Evolutionary conservation across 2,888 invertebrate species (phyloP).

Genomic region (Bugula neritina): DNA sequence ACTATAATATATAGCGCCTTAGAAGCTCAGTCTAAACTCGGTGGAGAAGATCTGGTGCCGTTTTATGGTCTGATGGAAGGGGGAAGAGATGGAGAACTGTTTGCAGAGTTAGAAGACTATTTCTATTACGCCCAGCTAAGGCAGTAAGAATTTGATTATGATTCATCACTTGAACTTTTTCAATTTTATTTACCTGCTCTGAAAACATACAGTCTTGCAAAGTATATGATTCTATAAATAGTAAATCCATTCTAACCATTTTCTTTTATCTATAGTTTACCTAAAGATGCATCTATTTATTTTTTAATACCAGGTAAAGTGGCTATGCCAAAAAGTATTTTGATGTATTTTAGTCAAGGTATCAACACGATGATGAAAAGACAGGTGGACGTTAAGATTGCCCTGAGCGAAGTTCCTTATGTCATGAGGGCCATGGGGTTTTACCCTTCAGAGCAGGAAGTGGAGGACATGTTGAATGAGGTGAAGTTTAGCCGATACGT

Average conservation of each 20-base stretch:
- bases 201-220: no score
- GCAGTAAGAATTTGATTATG: constrained; percentile 55
- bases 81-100: constrained; percentile 66
- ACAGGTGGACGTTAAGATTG: constrained; percentile 61
- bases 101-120: constrained; percentile 66
- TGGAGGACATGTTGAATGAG: constrained; percentile 56
- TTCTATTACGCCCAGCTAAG: constrained; percentile 73
- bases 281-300: no score
- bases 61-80: constrained; percentile 68
- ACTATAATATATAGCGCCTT: constrained; percentile 49
- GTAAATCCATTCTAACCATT: no score
- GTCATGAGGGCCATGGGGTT: constrained; percentile 70
- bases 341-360: constrained; percentile 61
- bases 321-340: no score
- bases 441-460: constrained; percentile 71
- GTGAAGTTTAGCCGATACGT: constrained; percentile 56
- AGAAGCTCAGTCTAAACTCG: constrained; percentile 50
- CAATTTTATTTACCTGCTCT: no score
- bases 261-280: no score
- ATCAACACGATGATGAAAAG: constrained; percentile 63
- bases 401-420: constrained; percentile 65
- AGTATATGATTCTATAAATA: no score
- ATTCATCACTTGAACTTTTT: no score
- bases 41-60: constrained; percentile 57
- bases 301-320: no score